A percentile compares a stretch with the other conserved stretches of the same genome.
Conservation (phyloP, 2,888 invertebrate genomes). For the Caradrina kadenii region DNA sequence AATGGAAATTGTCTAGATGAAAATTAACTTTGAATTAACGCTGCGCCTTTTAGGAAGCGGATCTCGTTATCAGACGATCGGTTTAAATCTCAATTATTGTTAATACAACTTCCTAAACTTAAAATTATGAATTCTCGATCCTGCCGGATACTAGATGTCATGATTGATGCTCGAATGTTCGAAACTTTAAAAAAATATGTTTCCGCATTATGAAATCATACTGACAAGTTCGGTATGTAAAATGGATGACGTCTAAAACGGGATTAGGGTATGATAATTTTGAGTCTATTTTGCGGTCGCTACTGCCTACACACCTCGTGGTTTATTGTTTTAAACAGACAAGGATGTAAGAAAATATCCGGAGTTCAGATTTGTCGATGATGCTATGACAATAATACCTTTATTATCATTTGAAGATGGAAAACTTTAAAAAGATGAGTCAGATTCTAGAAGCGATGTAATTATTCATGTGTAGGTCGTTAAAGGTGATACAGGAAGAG, state of each 20-base stretch:
- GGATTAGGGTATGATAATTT: conserved; percentile 60
- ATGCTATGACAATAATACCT: conserved; percentile 24
- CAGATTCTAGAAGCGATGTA: conserved; percentile 4
- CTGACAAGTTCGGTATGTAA: conserved; percentile 69
- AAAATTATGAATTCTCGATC: conserved; percentile 77
- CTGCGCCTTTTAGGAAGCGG: conserved; percentile 83
- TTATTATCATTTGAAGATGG: conserved; percentile 27
- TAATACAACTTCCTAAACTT: conserved; percentile 86
- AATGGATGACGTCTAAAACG: conserved; percentile 54
- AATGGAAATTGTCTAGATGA: conserved; percentile 72
- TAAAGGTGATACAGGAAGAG: not conserved
- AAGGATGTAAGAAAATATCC: conserved; percentile 44
- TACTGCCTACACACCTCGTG: conserved; percentile 20
- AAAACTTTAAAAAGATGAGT: conserved; percentile 26
- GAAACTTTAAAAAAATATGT: conserved; percentile 68
- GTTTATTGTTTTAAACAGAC: not conserved
- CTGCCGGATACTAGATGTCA: conserved; percentile 83
- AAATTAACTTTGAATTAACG: conserved; percentile 53
- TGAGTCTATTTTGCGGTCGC: conserved; percentile 39
- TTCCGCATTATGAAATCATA: conserved; percentile 88
- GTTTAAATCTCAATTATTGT: conserved; percentile 80
- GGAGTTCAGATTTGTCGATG: conserved; percentile 34
- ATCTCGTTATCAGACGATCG: conserved; percentile 79
- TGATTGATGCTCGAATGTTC: conserved; percentile 79
- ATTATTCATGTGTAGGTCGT: not conserved